Evolutionary conservation across 2,888 invertebrate genomes (phyloP).

Genomic region (Cephus rjabovi): DNA sequence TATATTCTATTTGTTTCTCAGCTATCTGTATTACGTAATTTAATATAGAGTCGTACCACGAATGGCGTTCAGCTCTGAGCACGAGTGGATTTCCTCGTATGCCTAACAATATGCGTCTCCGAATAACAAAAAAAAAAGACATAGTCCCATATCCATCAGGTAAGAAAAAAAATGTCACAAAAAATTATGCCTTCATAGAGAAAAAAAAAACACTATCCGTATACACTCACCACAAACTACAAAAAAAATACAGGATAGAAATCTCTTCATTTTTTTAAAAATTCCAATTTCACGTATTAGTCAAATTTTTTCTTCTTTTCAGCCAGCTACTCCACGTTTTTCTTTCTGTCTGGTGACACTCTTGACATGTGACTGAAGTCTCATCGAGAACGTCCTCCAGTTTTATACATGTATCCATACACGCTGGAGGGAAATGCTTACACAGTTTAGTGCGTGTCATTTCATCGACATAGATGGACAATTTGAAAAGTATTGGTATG

Average conservation of each 20-base stretch:
- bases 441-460: not conserved
- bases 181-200: not conserved
- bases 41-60: not conserved
- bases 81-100: not conserved
- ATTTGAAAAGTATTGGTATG: not conserved
- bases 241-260: not conserved
- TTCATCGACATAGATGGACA: not conserved
- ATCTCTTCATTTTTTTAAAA: not conserved
- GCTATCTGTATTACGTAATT: not conserved
- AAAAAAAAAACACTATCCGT: not conserved
- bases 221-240: not conserved
- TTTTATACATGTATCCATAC: conserved; percentile 15
- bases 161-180: not conserved
- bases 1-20: not conserved
- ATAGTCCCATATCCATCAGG: not conserved
- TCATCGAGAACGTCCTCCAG: conserved; percentile 15
- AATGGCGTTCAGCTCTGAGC: not conserved
- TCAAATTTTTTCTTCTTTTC: not conserved
- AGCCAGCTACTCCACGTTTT: not conserved
- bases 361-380: conserved; percentile 19
- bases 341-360: not conserved
- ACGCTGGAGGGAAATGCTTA: not conserved
- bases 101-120: too few species aligned
- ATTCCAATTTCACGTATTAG: not conserved
- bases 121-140: too few species aligned